Conservation (phyloP, 2,797 vertebrate genomes). For the Margarornis squamiger region DNA sequence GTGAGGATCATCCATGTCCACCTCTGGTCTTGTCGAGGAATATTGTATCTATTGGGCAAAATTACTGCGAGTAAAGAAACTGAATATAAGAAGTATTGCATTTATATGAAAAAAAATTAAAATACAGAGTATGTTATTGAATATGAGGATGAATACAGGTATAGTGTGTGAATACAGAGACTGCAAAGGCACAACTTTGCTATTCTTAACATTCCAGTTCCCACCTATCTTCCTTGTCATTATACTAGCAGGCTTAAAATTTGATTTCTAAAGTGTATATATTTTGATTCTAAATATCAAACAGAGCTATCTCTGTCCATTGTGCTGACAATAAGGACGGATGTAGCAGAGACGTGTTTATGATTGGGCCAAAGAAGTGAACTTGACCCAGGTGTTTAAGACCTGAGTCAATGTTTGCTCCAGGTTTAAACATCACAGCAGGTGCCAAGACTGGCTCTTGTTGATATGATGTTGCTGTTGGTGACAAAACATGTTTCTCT, state of each 20-base stretch:
- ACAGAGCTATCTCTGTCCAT: fast-evolving
- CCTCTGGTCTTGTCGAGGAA: neutral
- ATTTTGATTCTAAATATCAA: neutral
- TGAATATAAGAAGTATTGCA: constrained; percentile 26
- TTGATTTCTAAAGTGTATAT: neutral
- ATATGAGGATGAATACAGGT: fast-evolving
- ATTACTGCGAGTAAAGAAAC: constrained; percentile 26
- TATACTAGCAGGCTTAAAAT: neutral
- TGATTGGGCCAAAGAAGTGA: neutral
- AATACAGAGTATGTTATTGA: neutral
- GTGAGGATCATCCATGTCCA: neutral
- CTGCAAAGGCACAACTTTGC: too few species aligned
- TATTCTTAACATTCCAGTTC: neutral
- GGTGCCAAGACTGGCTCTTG: neutral
- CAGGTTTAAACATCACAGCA: neutral
- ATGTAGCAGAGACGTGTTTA: fast-evolving
- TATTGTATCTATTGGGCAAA: constrained; percentile 2
- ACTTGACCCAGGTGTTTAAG: neutral
- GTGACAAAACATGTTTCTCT: neutral
- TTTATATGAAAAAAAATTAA: constrained; percentile 35
- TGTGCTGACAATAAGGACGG: neutral
- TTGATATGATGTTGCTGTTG: neutral
- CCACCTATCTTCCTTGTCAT: fast-evolving
- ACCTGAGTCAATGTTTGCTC: neutral
- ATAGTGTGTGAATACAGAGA: neutral